Conservation (phyloP, 2,113 vertebrate species). For the Mellivora capensis region DNA sequence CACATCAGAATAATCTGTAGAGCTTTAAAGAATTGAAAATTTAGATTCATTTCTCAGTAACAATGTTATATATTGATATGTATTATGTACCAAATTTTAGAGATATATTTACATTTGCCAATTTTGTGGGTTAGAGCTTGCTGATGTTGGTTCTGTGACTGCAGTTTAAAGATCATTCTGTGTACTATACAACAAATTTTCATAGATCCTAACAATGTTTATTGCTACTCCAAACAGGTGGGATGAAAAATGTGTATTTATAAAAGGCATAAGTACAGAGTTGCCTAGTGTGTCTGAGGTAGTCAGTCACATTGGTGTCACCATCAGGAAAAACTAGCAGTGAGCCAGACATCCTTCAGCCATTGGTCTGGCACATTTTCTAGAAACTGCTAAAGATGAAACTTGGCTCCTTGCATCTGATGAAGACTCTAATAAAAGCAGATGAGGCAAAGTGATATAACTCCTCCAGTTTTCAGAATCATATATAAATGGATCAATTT, state of each 20-base stretch:
- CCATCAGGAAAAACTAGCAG: neutral
- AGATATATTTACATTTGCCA: neutral
- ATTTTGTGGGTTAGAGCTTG: neutral
- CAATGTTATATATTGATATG: neutral
- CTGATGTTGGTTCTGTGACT: neutral
- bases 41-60: neutral
- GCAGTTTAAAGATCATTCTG: neutral
- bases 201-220: neutral
- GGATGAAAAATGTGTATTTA: neutral
- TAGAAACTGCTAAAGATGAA: neutral
- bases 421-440: neutral
- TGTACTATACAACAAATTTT: neutral
- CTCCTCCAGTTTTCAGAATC: neutral
- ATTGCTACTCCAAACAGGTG: neutral
- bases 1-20: neutral
- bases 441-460: neutral
- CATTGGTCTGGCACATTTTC: neutral
- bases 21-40: neutral
- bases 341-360: neutral
- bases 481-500: neutral
- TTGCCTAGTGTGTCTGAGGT: neutral
- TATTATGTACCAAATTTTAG: neutral
- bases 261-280: neutral
- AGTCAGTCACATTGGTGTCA: neutral
- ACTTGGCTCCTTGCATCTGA: neutral